phyloP scores from a whole-genome alignment of 1,140 invertebrate species.

The Drosophila santomea region DNA sequence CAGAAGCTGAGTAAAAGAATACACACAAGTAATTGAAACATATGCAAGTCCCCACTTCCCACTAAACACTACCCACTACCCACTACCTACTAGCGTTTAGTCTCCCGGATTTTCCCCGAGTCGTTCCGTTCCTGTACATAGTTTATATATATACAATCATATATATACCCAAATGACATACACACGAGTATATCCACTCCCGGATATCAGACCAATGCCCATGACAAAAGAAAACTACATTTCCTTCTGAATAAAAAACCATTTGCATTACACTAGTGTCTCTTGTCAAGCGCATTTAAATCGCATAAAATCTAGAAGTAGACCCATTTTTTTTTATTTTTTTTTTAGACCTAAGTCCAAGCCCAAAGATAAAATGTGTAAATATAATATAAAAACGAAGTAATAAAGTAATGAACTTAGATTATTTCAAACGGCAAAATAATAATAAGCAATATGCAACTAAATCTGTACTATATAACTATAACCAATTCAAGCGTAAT shows the following conservation, averaged over 20 bases:
- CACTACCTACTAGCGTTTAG: conserved; percentile 9
- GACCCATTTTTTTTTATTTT: conserved; percentile 50
- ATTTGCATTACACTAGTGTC: conserved; percentile 1
- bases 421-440: conserved; percentile 16
- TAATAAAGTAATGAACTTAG: background rate
- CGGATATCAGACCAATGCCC: background rate
- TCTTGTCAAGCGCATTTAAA: conserved; percentile 16
- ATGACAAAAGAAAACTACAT: conserved; percentile 2
- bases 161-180: conserved; percentile 1
- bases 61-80: conserved; percentile 1
- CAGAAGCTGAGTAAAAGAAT: conserved; percentile 17
- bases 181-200: background rate
- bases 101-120: conserved; percentile 6
- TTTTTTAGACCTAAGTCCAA: conserved; percentile 19
- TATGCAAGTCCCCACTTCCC: conserved; percentile 1
- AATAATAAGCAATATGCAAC: conserved; percentile 52
- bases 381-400: conserved; percentile 28
- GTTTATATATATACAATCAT: background rate
- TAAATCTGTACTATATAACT: conserved; percentile 39
- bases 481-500: conserved; percentile 31
- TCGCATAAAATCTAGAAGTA: conserved; percentile 56
- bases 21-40: background rate
- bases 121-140: conserved; percentile 43
- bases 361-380: conserved; percentile 34
- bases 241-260: no score